Base-by-base conservation (phyloP, 2,797 vertebrate genomes). In the Poecilia velifera region DNA sequence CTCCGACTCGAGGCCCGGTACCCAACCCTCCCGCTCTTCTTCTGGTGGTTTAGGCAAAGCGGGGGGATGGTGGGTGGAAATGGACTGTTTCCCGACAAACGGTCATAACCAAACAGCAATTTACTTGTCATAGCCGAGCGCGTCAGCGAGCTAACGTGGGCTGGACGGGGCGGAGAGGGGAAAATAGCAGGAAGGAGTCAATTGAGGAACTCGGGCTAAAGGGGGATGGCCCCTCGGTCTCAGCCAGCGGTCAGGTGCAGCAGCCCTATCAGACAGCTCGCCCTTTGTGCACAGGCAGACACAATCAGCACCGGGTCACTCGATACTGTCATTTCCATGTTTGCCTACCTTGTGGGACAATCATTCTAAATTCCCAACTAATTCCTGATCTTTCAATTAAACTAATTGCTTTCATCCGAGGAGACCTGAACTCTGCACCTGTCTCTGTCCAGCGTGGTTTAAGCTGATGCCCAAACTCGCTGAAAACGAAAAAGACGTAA, bases 141-240 rank as follows among this genome's bases (percentile, higher is more conserved):
- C 75, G 89, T 89, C 90, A 80, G 88, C 76, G 78, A 90, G 86
- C 88, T 92, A 92, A 94, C 91, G 81, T 80, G 59, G 13, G 73
- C 84, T 90, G 85, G 90, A 92, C 85, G 59, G 86, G 13, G 73
- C 84, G 90, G 85, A 89, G 92, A 84, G 59, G 84, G 90, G 92
- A 95, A 73, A 95, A 96, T 95, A 91, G 92, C 95, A 95, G 95
- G 95, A 96, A 96, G 93, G 83, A 92, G 92, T 93, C 91, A 94
- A 95, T 95, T 94, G 90, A 88, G 91, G 85, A 81, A 89, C 83
- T 87, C 47, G 2, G 83, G 79, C 75, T 51, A 51, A 20, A 6
- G 76, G 90, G 90, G 89, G 90, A 87, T 84, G 90, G 87, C 85
- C 86, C 84, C 86, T 57, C 1, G 3, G 74, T 82, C 84, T 86